These are phyloP conservation scores for Parazoanthus darwini DNA, from an alignment of 92 coral and sea anemone genomes.

Conservation along the genomic window DNA sequence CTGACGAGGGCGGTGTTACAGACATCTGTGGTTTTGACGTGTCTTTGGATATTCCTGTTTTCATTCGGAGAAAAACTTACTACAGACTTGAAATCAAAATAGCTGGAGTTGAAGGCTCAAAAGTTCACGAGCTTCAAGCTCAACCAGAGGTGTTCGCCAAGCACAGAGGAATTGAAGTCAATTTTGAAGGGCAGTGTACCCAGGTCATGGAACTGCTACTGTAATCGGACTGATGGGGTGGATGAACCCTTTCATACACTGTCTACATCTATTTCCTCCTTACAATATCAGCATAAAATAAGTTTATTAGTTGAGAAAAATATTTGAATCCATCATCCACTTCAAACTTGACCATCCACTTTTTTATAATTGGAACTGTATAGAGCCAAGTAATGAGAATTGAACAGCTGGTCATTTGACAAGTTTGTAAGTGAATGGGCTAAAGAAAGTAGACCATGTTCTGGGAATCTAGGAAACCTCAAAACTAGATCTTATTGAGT, in stretches of 20 bases:
- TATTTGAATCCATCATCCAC: too few species aligned
- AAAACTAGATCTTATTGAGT: too few species aligned
- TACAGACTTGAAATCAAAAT: slow-evolving; percentile 30
- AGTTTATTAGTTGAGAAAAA: too few species aligned
- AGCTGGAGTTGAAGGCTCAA: slow-evolving; percentile 26
- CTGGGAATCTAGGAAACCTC: too few species aligned
- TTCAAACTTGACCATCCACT: too few species aligned
- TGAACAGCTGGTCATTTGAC: too few species aligned
- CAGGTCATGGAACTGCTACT: slow-evolving; percentile 55
- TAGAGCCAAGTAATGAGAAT: neutral
- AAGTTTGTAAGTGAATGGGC: too few species aligned
- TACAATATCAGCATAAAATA: too few species aligned
- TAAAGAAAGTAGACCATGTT: too few species aligned
- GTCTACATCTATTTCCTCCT: too few species aligned
- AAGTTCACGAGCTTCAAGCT: slow-evolving; percentile 18
- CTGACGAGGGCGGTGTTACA: slow-evolving; percentile 13
- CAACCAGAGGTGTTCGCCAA: slow-evolving; percentile 27
- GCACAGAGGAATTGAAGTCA: slow-evolving; percentile 52
- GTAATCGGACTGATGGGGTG: neutral
- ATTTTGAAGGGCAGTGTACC: slow-evolving; percentile 57
- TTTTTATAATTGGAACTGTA: too few species aligned
- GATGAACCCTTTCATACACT: neutral
- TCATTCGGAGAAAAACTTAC: slow-evolving; percentile 22
- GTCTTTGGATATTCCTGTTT: slow-evolving; percentile 26
- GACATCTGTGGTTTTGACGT: slow-evolving; percentile 37